Base-by-base conservation (phyloP, 2,888 invertebrate species). In the Thecocarcelia acutangulata region DNA sequence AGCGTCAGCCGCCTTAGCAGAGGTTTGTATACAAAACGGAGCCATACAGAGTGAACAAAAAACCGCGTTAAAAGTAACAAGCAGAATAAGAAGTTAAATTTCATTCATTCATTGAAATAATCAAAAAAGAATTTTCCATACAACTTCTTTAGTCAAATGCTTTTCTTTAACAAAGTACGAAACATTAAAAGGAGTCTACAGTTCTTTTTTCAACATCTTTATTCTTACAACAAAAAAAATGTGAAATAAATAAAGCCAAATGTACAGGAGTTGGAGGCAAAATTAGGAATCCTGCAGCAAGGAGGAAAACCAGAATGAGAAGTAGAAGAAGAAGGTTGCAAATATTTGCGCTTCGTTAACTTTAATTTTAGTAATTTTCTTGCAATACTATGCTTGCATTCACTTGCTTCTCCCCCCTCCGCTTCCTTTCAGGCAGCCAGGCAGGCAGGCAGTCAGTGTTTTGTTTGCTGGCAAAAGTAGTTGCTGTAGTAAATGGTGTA, bases 321-420 rank as follows among this genome's bases (percentile, higher is more conserved):
- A 9, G 33, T 6, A 3, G 6, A 33, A 33, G 56, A 58, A 74
- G 69, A 70, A 72, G 40, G 68, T 77, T 76, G 73, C 68, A 73
- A 86, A 87, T 87, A 86, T 88, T 88, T 86, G 85, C 87, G 88
- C 88, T 88, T 88, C 88, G 88, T 88, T 88, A 88, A 85, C 86
- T 87, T 86, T 87, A 86, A 87, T 87, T 87, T 86, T 84, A 83
- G 86, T 86, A 86, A 87, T 87, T 87, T 88, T 87, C 86, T 86
- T 87, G 37, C 44, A 48, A 86, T 86, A 59, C 56, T 74, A 21
- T 64, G 48, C 61, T 74, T 77, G 40, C 61, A 74, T 52, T 42
- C 15, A 28, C 12, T 28, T 46, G 1, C 13, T 11, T 37, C 5
- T 40, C 15, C 17, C 24, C 33, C 33, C n/a, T 13, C 24, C 15